Percentiles rank a stretch among this genome's conserved stretches.
These are phyloP conservation scores for Dasypogon diadema DNA, from an alignment of 2,888 invertebrate species.

Conservation along the genomic window DNA sequence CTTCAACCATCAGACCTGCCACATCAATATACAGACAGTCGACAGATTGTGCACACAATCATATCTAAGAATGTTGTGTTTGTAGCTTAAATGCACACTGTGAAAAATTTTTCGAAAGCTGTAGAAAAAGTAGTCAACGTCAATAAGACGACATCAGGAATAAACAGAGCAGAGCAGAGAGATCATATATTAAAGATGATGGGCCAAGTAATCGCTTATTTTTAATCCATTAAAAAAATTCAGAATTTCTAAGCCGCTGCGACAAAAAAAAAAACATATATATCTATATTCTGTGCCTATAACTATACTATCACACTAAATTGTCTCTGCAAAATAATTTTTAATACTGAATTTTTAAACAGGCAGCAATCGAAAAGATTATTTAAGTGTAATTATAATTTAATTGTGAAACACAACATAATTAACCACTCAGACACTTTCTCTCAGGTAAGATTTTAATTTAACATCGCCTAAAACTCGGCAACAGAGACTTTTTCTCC, in stretches of 20 bases:
- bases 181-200: constrained; percentile 25
- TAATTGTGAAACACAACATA: no score
- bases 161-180: constrained; percentile 36
- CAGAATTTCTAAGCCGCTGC: no score
- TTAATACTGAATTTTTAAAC: no score
- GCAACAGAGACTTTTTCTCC: neutral
- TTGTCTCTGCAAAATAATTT: no score
- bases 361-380: no score
- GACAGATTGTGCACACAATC: neutral
- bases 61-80: neutral
- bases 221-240: neutral
- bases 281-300: neutral
- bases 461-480: neutral
- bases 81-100: constrained; percentile 1
- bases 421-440: no score
- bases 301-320: neutral
- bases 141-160: constrained; percentile 42
- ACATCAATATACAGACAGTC: constrained; percentile 14
- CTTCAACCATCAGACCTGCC: neutral
- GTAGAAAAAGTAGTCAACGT: constrained; percentile 40
- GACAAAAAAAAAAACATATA: neutral
- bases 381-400: no score
- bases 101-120: constrained; percentile 15
- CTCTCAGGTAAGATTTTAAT: no score
- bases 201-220: constrained; percentile 31